Evolutionary conservation across 2,888 invertebrate species (phyloP).

Genomic region (Rhagium mordax): DNA sequence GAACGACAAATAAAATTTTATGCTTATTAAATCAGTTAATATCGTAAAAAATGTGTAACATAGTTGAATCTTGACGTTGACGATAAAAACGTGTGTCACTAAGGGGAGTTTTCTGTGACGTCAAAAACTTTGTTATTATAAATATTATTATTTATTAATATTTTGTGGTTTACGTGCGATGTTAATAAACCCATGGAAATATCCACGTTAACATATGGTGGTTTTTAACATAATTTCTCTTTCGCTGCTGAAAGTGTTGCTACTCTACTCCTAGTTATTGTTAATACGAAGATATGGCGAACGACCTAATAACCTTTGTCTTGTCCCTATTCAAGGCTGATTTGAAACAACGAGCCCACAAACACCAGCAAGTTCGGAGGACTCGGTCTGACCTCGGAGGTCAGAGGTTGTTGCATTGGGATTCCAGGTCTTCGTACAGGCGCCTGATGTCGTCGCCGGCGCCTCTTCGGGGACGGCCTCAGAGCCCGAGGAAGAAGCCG

Average conservation of each 20-base stretch:
- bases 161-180: not conserved
- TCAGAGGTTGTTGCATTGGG: conserved; percentile 73
- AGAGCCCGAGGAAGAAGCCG: conserved; percentile 71
- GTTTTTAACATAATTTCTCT: not conserved
- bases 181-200: not conserved
- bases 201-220: not conserved
- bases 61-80: not conserved
- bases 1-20: not conserved
- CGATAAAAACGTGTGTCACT: not conserved
- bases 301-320: conserved; percentile 27
- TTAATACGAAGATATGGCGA: too few relatives aligned
- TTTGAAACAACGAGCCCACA: conserved; percentile 70
- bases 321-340: conserved; percentile 70
- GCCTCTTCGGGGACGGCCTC: conserved; percentile 69
- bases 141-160: not conserved
- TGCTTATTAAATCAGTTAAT: not conserved
- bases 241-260: too few relatives aligned
- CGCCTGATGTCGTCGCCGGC: conserved; percentile 71
- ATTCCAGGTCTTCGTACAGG: conserved; percentile 69
- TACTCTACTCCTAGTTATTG: too few relatives aligned
- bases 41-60: too few relatives aligned
- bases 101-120: not conserved
- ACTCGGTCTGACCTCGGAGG: conserved; percentile 75
- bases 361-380: conserved; percentile 72
- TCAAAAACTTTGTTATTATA: not conserved